Base-by-base conservation (phyloP, 2,888 invertebrate species). In the Brenthis hecate region DNA sequence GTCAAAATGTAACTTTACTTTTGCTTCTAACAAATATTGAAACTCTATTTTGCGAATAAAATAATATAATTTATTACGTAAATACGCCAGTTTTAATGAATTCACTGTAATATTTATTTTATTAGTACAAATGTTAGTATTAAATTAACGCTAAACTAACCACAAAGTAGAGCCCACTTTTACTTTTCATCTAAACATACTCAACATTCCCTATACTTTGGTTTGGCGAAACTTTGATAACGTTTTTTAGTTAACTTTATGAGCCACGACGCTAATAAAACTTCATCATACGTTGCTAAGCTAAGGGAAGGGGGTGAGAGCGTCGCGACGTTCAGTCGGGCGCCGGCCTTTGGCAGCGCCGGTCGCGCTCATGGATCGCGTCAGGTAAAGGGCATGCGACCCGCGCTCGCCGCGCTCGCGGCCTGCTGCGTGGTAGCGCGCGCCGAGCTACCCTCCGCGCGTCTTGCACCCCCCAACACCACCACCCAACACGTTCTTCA, bases 351-450 rank as follows among this genome's bases (percentile, higher is more conserved):
- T 85, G 83, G 84, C 86, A 85, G 90, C 87, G 92, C 88, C 91
- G 89, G 89, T 88, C 85, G 91, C 86, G 77, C 79, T 72, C 74
- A 85, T 86, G 88, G 81, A 72, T 73, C 76, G 84, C 80, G 86
- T 77, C 81, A 85, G 85, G 83, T 86, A 85, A 87, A 89, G 89
- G 90, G 89, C 85, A 91, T 90, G 92, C 91, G 88, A 86, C 84
- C 82, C 89, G 90, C 91, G 90, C 87, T 87, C 81, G 88, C 87
- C 85, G 91, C 92, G 84, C 85, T 90, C 85, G 91, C 89, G 87
- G 90, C 86, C 77, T 89, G 87, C 83, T 86, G 88, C 86, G 88
- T 84, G 85, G 86, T 84, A 82, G 87, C 85, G 78, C 87, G 84
- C 88, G 91, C 88, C 81, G 88, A 87, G 83, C 84, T 81, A 76